Evolutionary conservation across 2,113 vertebrate species (phyloP).

Genomic region (Macrotus californicus): DNA sequence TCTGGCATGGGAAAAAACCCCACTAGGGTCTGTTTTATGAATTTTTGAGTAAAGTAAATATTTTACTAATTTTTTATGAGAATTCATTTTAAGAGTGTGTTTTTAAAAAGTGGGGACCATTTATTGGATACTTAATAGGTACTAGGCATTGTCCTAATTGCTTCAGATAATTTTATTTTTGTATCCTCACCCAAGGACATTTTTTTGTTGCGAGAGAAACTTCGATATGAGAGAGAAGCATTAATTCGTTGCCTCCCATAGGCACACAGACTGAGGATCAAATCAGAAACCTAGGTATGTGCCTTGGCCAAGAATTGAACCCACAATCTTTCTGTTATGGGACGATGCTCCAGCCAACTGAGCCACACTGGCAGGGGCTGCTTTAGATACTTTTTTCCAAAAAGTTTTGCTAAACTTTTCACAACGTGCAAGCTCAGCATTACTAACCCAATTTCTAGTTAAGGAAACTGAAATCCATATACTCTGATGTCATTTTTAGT

Average conservation of each 20-base stretch:
- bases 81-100: neutral
- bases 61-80: neutral
- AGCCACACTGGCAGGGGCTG: neutral
- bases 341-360: too few relatives aligned
- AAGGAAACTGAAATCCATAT: neutral
- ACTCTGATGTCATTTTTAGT: neutral
- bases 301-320: too few relatives aligned
- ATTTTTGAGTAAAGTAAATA: neutral
- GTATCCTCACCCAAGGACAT: too few relatives aligned
- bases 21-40: neutral
- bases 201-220: too few relatives aligned
- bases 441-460: neutral
- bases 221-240: too few relatives aligned
- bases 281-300: too few relatives aligned
- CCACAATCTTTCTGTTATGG: too few relatives aligned
- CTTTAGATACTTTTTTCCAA: neutral
- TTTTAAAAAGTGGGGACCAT: neutral
- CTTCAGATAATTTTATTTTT: too few relatives aligned
- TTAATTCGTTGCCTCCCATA: too few relatives aligned
- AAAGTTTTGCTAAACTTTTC: neutral
- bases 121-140: neutral
- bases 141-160: neutral
- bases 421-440: neutral
- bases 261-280: too few relatives aligned
- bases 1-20: neutral